These are phyloP conservation scores for Potorous gilbertii DNA, from an alignment of 2,797 vertebrate genomes.

Conservation along the genomic window DNA sequence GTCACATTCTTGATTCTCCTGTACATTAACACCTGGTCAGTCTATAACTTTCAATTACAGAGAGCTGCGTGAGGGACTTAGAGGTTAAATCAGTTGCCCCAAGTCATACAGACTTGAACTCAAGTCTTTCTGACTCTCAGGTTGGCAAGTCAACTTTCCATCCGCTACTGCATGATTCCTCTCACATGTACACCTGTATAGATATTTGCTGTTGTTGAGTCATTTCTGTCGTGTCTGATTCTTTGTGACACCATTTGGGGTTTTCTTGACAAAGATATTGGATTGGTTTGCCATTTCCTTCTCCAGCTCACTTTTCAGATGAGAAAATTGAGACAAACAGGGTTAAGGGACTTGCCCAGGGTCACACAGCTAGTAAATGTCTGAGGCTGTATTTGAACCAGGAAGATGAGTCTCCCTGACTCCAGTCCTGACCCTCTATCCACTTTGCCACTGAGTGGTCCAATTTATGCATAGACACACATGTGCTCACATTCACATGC, in stretches of 20 bases:
- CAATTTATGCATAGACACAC: not conserved
- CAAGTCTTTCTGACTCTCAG: not conserved
- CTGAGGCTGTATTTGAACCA: not conserved
- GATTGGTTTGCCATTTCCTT: not conserved
- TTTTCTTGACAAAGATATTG: not conserved
- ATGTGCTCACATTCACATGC: not conserved
- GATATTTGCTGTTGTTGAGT: not conserved
- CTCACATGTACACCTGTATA: not conserved
- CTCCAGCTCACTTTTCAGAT: not conserved
- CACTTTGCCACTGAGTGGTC: accelerated
- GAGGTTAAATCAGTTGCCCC: not conserved
- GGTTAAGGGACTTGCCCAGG: not conserved
- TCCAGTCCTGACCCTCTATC: not conserved
- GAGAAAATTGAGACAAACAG: not conserved
- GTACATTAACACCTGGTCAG: not conserved
- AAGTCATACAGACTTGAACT: not conserved
- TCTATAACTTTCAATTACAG: not conserved
- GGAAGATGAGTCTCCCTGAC: not conserved
- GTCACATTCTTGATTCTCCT: not conserved
- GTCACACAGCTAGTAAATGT: not conserved
- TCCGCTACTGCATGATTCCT: not conserved
- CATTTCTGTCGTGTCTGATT: not conserved
- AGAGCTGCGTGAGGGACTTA: not conserved
- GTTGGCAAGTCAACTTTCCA: not conserved
- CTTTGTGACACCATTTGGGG: not conserved